phyloP scores from a whole-genome alignment of 2,888 invertebrate genomes.

The Sisyra terminalis region DNA sequence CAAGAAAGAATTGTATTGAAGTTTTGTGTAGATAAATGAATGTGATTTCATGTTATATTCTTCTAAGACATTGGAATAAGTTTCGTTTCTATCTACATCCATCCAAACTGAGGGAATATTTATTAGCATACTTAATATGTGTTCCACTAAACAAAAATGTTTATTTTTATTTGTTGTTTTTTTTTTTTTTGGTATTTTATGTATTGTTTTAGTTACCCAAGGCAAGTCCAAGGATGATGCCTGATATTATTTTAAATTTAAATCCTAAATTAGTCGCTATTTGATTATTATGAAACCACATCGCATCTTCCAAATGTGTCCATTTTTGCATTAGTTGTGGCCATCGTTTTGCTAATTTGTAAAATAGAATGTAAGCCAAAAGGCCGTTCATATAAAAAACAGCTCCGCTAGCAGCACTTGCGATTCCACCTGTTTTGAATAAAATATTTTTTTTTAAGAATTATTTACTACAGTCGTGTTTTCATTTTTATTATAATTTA shows the following conservation, averaged over 20 bases:
- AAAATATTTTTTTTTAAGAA: no score
- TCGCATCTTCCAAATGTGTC: slow-evolving; percentile 2
- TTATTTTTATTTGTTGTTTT: not conserved
- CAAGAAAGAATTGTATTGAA: not conserved
- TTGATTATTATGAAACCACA: slow-evolving; percentile 3
- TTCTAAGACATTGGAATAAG: not conserved
- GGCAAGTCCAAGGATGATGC: not conserved
- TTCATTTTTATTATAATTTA: no score
- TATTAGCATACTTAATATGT: not conserved
- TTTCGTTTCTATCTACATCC: not conserved
- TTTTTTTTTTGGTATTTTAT: no score
- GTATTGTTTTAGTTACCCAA: no score
- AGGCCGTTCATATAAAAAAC: slow-evolving; percentile 4
- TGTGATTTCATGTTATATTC: slow-evolving; percentile 5
- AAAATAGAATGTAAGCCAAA: slow-evolving; percentile 1
- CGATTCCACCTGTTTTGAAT: not conserved
- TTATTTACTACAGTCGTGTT: no score
- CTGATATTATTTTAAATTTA: not conserved
- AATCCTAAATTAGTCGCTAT: not conserved
- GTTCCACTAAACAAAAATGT: slow-evolving; percentile 3
- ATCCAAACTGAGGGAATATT: not conserved
- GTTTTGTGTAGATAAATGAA: not conserved
- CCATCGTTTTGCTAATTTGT: slow-evolving; percentile 1
- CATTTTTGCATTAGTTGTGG: not conserved
- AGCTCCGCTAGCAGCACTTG: not conserved